Conservation (phyloP, 2,888 invertebrate species). For the Papilio protenor region DNA sequence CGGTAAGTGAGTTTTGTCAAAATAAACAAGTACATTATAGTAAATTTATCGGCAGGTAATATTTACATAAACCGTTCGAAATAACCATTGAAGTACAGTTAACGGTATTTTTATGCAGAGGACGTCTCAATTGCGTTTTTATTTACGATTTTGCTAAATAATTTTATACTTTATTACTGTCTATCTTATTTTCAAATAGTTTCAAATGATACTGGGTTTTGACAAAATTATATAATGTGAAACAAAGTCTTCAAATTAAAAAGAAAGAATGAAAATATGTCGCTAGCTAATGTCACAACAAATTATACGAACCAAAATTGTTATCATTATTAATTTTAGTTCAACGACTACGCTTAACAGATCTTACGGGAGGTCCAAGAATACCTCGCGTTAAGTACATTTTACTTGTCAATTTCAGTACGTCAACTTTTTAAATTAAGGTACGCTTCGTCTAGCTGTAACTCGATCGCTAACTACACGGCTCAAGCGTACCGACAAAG, state of each 20-base stretch:
- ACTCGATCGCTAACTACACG: constrained; percentile 38
- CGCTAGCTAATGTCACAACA: constrained; percentile 1
- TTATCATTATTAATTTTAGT: neutral
- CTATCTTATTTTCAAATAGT: neutral
- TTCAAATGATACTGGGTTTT: neutral
- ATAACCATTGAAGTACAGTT: constrained; percentile 40
- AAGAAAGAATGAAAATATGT: neutral
- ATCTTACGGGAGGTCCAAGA: constrained; percentile 36
- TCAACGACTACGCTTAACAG: constrained; percentile 8
- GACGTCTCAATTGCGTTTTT: constrained; percentile 36
- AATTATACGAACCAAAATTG: neutral
- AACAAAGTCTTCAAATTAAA: neutral
- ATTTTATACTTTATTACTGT: constrained; percentile 11
- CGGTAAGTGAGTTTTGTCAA: constrained; percentile 13
- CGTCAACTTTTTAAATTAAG: constrained; percentile 39
- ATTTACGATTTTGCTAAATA: constrained; percentile 21
- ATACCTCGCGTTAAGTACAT: constrained; percentile 2
- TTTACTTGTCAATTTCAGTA: constrained; percentile 34
- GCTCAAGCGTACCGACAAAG: constrained; percentile 39
- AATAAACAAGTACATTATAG: constrained; percentile 39
- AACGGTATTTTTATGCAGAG: constrained; percentile 37
- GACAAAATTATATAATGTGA: neutral
- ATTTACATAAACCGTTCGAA: constrained; percentile 36
- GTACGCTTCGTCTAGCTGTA: constrained; percentile 36
- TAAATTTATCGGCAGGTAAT: constrained; percentile 39